phyloP scores from a whole-genome alignment of 2,888 invertebrate species.

The Mimumesa dahlbomi region DNA sequence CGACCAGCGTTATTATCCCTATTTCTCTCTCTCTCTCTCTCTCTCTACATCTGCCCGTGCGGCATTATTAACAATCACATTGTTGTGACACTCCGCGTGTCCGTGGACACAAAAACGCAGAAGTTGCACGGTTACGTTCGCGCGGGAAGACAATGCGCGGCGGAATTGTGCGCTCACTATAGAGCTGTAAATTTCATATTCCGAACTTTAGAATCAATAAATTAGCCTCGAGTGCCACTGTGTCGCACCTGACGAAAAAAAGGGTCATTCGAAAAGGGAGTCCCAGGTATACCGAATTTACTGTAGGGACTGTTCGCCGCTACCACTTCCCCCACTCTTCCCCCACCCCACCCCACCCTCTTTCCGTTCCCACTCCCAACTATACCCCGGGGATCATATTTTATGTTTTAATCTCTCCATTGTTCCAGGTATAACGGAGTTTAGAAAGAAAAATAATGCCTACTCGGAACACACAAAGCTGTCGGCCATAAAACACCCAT shows the following conservation, averaged over 20 bases:
- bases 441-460: slow-evolving; percentile 79
- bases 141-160: not conserved
- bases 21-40: no score
- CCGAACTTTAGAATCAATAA: slow-evolving; percentile 26
- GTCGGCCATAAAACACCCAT: slow-evolving; percentile 78
- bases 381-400: slow-evolving; percentile 77
- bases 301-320: slow-evolving; percentile 53
- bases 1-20: no score
- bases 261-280: slow-evolving; percentile 43
- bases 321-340: slow-evolving; percentile 9
- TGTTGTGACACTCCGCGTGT: not conserved
- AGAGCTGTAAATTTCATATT: slow-evolving; percentile 21
- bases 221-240: slow-evolving; percentile 40
- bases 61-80: no score
- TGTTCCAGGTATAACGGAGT: slow-evolving; percentile 80
- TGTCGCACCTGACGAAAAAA: slow-evolving; percentile 54
- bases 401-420: slow-evolving; percentile 80
- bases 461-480: slow-evolving; percentile 79
- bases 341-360: not conserved
- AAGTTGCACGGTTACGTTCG: not conserved
- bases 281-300: slow-evolving; percentile 67
- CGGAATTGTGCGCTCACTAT: not conserved
- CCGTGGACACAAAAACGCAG: not conserved
- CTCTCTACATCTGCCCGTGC: no score
- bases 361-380: slow-evolving; percentile 27